Percentiles rank a stretch among this genome's conserved stretches.
phyloP scores from a whole-genome alignment of 2,113 vertebrate species.

The Herpetotheres cachinnans region DNA sequence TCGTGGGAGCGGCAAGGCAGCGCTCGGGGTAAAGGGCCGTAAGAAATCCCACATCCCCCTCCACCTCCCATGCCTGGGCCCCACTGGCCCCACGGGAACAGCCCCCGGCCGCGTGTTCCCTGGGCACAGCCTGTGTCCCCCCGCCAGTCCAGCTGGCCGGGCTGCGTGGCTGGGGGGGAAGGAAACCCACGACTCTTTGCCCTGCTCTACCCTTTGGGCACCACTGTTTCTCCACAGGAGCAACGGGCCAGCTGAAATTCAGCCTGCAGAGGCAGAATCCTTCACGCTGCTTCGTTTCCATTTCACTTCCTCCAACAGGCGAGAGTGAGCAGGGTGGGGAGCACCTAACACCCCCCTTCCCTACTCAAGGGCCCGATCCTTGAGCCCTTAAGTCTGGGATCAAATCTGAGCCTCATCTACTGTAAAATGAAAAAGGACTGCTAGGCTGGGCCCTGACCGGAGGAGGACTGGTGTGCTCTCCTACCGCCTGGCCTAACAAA shows the following conservation, averaged over 20 bases:
- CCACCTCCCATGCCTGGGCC: neutral
- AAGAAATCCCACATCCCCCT: neutral
- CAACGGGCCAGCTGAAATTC: neutral
- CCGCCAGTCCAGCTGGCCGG: neutral
- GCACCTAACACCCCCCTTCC: neutral
- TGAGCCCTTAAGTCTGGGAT: neutral
- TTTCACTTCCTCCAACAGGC: neutral
- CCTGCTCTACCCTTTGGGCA: neutral
- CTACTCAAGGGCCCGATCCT: neutral
- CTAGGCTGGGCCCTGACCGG: neutral
- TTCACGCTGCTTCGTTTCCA: neutral
- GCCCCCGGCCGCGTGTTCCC: neutral
- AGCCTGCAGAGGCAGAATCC: neutral
- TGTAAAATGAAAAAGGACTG: neutral
- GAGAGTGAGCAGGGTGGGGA: neutral
- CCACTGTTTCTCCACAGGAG: neutral
- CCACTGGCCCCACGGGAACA: neutral
- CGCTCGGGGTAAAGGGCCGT: rapidly evolving
- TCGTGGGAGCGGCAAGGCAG: neutral
- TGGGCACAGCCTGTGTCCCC: neutral
- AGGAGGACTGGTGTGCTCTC: neutral
- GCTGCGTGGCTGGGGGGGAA: neutral
- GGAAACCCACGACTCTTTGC: neutral
- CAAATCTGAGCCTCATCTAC: neutral
- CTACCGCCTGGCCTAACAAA: neutral